Conservation (phyloP, 1,140 invertebrate genomes). For the Penaeus chinensis region DNA sequence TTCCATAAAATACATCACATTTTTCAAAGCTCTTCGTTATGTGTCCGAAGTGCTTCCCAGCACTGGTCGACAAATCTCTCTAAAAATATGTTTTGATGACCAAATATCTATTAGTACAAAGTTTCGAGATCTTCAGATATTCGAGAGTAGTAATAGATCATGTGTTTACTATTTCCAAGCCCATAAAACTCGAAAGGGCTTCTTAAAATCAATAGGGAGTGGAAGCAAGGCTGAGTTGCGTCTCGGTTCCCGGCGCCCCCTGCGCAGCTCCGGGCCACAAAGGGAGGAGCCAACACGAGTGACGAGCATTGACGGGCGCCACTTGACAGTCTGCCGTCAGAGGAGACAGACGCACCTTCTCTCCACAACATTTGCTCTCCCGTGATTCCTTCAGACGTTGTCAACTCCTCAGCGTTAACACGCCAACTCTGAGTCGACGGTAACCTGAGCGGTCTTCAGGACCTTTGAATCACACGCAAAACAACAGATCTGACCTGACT, state of each 20-base stretch:
- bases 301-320: conserved; percentile 57
- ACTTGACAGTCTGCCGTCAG: conserved; percentile 58
- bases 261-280: conserved; percentile 59
- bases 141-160: conserved; percentile 46
- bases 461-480: conserved; percentile 16
- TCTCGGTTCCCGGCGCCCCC: conserved; percentile 53
- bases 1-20: conserved; percentile 53
- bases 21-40: conserved; percentile 58
- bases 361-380: conserved; percentile 35
- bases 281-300: conserved; percentile 59
- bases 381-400: conserved; percentile 36
- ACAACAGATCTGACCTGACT: conserved; percentile 35
- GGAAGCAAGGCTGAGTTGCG: conserved; percentile 57
- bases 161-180: conserved; percentile 57
- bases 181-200: conserved; percentile 60
- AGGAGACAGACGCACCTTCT: conserved; percentile 48
- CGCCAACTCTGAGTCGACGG: too few species aligned
- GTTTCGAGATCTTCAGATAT: conserved; percentile 18
- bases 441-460: not conserved
- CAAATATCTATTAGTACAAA: conserved; percentile 45
- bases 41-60: conserved; percentile 26
- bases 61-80: conserved; percentile 25
- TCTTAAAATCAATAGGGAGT: conserved; percentile 61
- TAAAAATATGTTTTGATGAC: conserved; percentile 25
- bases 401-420: conserved; percentile 5